These are phyloP conservation scores for Epizoanthus fatuus DNA, from an alignment of 92 coral and sea anemone genomes.

Conservation along the genomic window DNA sequence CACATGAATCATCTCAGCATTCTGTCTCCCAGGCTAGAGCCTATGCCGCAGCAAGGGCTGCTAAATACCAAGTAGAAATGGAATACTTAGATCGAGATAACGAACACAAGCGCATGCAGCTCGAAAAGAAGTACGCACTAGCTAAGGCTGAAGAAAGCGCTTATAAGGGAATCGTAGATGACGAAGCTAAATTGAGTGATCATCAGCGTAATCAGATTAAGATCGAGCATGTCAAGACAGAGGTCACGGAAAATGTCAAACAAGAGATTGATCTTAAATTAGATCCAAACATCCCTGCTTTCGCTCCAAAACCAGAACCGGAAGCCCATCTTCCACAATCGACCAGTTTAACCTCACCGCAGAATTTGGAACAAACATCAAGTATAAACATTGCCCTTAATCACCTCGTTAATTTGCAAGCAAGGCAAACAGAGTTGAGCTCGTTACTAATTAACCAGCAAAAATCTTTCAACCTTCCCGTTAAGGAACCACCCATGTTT, in stretches of 20 bases:
- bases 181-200: background rate
- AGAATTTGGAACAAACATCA: background rate
- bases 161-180: constrained; percentile 8
- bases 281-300: constrained; percentile 15
- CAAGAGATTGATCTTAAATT: background rate
- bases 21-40: constrained; percentile 14
- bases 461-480: constrained; percentile 48
- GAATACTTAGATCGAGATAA: constrained; percentile 16
- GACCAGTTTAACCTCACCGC: background rate
- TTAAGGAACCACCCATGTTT: constrained; percentile 67
- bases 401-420: constrained; percentile 40
- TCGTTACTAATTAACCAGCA: constrained; percentile 62
- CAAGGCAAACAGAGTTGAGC: constrained; percentile 42
- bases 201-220: background rate
- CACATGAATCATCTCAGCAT: background rate
- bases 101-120: constrained; percentile 12
- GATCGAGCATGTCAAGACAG: background rate
- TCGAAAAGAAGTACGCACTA: constrained; percentile 34
- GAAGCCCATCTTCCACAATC: background rate
- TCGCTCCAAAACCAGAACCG: background rate
- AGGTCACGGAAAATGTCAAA: background rate
- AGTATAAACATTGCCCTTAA: constrained; percentile 21
- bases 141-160: constrained; percentile 45
- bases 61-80: constrained; percentile 25
- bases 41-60: constrained; percentile 18